A percentile compares a stretch with the other conserved stretches of the same genome.
phyloP scores from a whole-genome alignment of 2,797 vertebrate species.

The Gouania willdenowi region DNA sequence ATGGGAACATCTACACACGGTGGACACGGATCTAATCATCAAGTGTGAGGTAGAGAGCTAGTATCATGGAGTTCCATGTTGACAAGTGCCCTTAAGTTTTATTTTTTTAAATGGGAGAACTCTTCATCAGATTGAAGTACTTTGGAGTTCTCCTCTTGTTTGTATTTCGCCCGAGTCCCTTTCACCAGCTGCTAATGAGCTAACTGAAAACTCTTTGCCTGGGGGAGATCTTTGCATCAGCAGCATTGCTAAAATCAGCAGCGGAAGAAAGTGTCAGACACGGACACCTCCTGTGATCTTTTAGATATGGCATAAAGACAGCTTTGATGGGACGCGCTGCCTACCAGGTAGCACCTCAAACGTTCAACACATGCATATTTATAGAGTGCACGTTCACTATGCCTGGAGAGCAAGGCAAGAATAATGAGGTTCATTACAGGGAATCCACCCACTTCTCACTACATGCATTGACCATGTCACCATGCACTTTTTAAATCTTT shows the following conservation, averaged over 20 bases:
- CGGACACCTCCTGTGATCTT: constrained; percentile 54
- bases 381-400: constrained; percentile 24
- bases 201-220: constrained; percentile 36
- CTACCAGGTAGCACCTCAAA: constrained; percentile 42
- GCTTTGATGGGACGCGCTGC: constrained; percentile 54
- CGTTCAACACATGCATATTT: constrained; percentile 46
- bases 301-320: constrained; percentile 25
- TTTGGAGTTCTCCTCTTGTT: constrained; percentile 12
- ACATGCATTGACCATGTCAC: constrained; percentile 38
- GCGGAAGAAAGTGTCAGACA: constrained; percentile 35
- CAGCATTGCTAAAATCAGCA: constrained; percentile 45
- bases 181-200: constrained; percentile 27
- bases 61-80: constrained; percentile 18
- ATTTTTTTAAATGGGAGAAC: background rate
- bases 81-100: constrained; percentile 18
- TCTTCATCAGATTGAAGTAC: background rate
- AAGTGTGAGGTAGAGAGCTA: too few species aligned
- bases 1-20: constrained; percentile 14
- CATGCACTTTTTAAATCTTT: constrained; percentile 44
- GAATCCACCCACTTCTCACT: constrained; percentile 36
- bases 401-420: constrained; percentile 39
- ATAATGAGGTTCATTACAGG: constrained; percentile 60
- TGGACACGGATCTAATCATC: too few species aligned
- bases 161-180: constrained; percentile 37
- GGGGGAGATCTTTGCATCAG: constrained; percentile 40